Evolutionary conservation across 2,113 vertebrate species (phyloP), one percentile per base, ranked within the genome.

Genomic region (Lagopus leucura): DNA sequence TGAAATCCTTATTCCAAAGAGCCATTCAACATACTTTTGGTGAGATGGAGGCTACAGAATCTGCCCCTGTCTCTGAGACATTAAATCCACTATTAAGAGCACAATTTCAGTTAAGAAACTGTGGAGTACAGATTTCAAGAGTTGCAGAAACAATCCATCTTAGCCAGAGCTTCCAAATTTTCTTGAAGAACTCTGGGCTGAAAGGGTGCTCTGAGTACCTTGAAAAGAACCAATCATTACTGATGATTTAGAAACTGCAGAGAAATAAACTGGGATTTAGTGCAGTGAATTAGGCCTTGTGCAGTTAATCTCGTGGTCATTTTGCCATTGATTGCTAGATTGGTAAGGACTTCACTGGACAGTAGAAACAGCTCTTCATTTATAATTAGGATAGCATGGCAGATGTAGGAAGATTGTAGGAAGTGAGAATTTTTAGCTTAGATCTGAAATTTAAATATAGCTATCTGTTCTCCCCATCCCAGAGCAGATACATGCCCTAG

Each of bases 391-490:
- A 43, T 4, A 63, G 38, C 18, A 50, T 52, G 54, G 45, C 0
- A 0, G 30, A 32, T n/a, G 32, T 0, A 47, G 18, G n/a, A 73
- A 48, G n/a, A 61, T 16, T 2, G 0, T 24, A 19, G 8, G 11
- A 89, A 70, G 32, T 72, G 60, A 61, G 6, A 60, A 52, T 27
- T 82, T 72, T 82, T 66, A 81, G 42, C 38, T 9, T 54, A 65
- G 58, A 45, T 4, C 30, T 24, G n/a, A 4, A 47, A 2, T 50
- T 77, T 83, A 11, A 17, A 7, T 60, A n/a, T 11, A 79, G n/a
- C 4, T 43, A 50, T 5, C 27, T 1, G 1, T 32, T 32, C 22
- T 67, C 36, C 45, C 73, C 57, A 78, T 27, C 22, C 34, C 36
- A 61, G 34, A 78, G 76, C 10, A 92, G 57, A 52, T 1, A 1